Conservation (phyloP, 2,113 vertebrate genomes). For the Sander vitreus region DNA sequence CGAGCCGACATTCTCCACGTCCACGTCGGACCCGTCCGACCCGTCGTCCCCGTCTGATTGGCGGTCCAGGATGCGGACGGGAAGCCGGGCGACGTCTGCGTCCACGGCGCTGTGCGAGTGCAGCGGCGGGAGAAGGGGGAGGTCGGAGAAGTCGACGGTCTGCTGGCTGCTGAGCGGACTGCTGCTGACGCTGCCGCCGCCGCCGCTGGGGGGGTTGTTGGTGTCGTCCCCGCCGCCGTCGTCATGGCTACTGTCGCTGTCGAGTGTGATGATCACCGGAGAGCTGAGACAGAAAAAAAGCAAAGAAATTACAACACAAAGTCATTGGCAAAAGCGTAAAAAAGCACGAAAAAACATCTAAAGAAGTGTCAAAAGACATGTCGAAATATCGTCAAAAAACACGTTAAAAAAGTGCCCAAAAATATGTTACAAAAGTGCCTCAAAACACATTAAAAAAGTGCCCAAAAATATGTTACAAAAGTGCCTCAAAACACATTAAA, state of each 20-base stretch:
- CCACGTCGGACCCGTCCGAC: slow-evolving; percentile 36
- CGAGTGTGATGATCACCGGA: slow-evolving; percentile 75
- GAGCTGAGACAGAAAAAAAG: slow-evolving; percentile 30
- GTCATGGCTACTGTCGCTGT: slow-evolving; percentile 69
- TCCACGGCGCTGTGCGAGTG: neutral
- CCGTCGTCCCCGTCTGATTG: neutral
- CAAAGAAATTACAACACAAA: too few species aligned
- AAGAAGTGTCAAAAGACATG: too few species aligned
- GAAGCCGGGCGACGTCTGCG: slow-evolving; percentile 54
- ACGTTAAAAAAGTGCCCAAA: too few species aligned
- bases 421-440: too few species aligned
- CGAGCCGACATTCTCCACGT: slow-evolving; percentile 39
- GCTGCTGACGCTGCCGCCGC: slow-evolving; percentile 58
- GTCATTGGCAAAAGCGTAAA: too few species aligned
- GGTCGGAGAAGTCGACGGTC: slow-evolving; percentile 64
- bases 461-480: too few species aligned
- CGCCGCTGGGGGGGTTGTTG: too few species aligned
- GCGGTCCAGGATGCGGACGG: slow-evolving; percentile 58
- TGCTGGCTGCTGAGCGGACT: slow-evolving; percentile 68
- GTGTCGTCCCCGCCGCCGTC: neutral
- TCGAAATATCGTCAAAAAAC: too few species aligned
- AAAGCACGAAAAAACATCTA: too few species aligned
- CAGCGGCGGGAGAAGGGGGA: slow-evolving; percentile 52
- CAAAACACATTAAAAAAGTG: too few species aligned
- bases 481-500: too few species aligned